Evolutionary conservation across 2,797 vertebrate genomes (phyloP).

Genomic region (Eptatretus atami): DNA sequence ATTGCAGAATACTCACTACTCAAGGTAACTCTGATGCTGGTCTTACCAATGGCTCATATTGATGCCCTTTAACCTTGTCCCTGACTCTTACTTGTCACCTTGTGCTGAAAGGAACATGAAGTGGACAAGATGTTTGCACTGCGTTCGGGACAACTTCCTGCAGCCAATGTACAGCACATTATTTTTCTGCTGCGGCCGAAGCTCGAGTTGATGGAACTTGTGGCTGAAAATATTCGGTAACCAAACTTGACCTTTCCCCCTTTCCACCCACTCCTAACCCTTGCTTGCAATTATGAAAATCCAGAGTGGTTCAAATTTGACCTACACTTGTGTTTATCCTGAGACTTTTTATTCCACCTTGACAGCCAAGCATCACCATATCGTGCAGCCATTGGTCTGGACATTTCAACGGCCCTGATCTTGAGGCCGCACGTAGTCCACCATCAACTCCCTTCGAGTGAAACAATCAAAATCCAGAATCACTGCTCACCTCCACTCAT

Average conservation of each 20-base stretch:
- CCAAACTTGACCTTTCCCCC: background rate
- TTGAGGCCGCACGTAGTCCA: too few relatives aligned
- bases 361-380: too few relatives aligned
- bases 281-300: background rate
- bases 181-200: conserved; percentile 79
- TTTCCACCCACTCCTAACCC: background rate
- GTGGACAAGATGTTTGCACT: conserved; percentile 99
- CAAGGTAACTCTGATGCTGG: conserved; percentile 25
- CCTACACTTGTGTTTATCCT: background rate
- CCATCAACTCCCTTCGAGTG: too few relatives aligned
- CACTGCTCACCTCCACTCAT: too few relatives aligned
- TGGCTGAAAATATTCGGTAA: conserved; percentile 67
- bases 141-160: conserved; percentile 41
- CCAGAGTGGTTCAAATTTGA: background rate
- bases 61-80: background rate
- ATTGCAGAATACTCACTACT: conserved; percentile 83
- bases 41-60: background rate
- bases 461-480: too few relatives aligned
- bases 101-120: conserved; percentile 46
- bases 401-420: too few relatives aligned
- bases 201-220: conserved; percentile 84
- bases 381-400: too few relatives aligned
- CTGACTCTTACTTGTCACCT: background rate
- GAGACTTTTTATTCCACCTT: too few relatives aligned
- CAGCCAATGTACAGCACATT: conserved; percentile 68